Percentiles rank a stretch among this genome's conserved stretches.
phyloP scores from a whole-genome alignment of 2,113 vertebrate genomes.

The Fukomys damarensis region DNA sequence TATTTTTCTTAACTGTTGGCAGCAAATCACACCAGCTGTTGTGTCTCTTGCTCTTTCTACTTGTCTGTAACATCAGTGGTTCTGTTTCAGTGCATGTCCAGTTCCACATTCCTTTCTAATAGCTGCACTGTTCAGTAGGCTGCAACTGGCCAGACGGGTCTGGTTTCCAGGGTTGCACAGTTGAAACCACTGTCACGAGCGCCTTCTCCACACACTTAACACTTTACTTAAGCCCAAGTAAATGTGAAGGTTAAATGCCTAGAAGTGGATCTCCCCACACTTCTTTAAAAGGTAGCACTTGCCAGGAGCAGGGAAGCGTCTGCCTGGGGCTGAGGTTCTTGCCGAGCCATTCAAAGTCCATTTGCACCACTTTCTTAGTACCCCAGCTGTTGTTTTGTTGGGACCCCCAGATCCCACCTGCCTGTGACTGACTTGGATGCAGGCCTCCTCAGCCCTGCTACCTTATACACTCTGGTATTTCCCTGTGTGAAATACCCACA shows the following conservation, averaged over 20 bases:
- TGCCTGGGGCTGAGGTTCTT: not conserved
- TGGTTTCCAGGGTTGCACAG: not conserved
- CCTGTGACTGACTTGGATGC: not conserved
- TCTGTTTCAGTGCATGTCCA: rapidly evolving
- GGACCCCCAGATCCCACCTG: not conserved
- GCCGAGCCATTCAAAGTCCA: rapidly evolving
- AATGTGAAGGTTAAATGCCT: not conserved
- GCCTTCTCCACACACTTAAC: rapidly evolving
- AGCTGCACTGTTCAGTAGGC: not conserved
- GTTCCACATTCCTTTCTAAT: not conserved
- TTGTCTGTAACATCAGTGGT: rapidly evolving
- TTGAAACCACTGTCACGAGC: not conserved
- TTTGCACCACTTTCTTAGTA: not conserved
- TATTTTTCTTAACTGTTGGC: rapidly evolving
- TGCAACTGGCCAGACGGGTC: not conserved
- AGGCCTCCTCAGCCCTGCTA: not conserved
- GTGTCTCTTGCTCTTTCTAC: rapidly evolving
- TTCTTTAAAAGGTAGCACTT: not conserved
- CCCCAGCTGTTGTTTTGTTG: not conserved
- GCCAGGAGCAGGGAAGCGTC: rapidly evolving
- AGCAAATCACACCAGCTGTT: not conserved
- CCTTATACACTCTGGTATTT: constrained; percentile 18
- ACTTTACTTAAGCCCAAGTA: not conserved
- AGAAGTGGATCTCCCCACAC: not conserved
- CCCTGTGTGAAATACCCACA: constrained; percentile 18